phyloP scores from a whole-genome alignment of 2,113 vertebrate species.

The Rhinoptilus africanus region DNA sequence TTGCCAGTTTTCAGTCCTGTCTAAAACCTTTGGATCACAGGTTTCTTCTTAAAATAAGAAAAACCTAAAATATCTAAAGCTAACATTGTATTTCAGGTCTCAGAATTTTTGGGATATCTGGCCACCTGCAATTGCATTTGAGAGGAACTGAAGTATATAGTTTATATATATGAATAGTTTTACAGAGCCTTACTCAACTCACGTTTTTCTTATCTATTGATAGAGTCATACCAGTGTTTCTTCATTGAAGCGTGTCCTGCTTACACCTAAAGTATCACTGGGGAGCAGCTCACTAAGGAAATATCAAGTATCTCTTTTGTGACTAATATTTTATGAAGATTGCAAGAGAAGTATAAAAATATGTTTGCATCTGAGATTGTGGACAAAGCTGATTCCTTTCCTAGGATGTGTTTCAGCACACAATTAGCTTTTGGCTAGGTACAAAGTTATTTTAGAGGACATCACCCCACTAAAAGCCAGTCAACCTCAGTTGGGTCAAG shows the following conservation, averaged over 20 bases:
- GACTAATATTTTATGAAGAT: not conserved
- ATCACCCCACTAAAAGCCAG: not conserved
- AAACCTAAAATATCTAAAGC: not conserved
- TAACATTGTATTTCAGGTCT: not conserved
- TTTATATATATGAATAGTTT: not conserved
- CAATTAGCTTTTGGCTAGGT: not conserved
- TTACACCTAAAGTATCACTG: not conserved
- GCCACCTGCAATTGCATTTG: not conserved
- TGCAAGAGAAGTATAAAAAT: not conserved
- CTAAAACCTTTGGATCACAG: not conserved
- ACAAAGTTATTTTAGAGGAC: not conserved
- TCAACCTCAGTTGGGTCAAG: not conserved
- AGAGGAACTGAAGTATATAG: not conserved
- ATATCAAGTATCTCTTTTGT: not conserved
- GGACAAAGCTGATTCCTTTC: not conserved
- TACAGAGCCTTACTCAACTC: not conserved
- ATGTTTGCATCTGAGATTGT: not conserved
- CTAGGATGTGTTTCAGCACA: not conserved
- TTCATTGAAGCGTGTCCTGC: not conserved
- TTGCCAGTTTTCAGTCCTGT: not conserved
- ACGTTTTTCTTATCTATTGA: not conserved
- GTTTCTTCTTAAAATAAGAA: not conserved
- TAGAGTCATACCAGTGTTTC: not conserved
- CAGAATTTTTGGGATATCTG: not conserved
- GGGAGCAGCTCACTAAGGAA: not conserved